Evolutionary conservation across 1,140 invertebrate species (phyloP).

Genomic region (Drosophila lacertosa): DNA sequence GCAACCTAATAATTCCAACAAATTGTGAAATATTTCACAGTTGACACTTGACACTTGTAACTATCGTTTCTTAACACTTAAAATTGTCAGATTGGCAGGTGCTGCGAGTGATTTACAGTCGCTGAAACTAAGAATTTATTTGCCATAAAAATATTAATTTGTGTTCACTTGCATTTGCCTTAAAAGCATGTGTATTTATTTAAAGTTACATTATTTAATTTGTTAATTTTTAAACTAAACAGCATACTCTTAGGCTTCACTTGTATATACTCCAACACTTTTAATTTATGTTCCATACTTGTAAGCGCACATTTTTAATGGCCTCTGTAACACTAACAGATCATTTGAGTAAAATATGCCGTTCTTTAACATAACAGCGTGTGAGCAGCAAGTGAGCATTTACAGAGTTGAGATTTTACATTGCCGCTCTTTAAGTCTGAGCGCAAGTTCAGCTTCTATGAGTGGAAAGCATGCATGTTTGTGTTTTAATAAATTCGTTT

Average conservation of each 20-base stretch:
- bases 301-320: background rate
- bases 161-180: too few species aligned
- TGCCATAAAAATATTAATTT: too few species aligned
- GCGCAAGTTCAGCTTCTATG: background rate
- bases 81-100: background rate
- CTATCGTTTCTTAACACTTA: background rate
- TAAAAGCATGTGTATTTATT: background rate
- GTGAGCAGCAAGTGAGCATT: background rate
- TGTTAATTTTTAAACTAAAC: background rate
- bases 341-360: slow-evolving; percentile 5
- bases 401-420: background rate
- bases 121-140: background rate
- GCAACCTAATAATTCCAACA: background rate
- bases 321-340: background rate
- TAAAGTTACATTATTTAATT: background rate
- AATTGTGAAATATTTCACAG: background rate
- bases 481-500: background rate
- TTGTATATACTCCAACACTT: background rate
- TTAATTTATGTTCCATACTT: slow-evolving; percentile 14
- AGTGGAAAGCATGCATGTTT: background rate
- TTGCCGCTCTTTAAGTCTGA: background rate
- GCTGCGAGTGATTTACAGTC: background rate
- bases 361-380: background rate
- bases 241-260: slow-evolving; percentile 11
- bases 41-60: background rate